Evolutionary conservation across 2,113 vertebrate genomes (phyloP).

Genomic region (Colistium nudipinnis): DNA sequence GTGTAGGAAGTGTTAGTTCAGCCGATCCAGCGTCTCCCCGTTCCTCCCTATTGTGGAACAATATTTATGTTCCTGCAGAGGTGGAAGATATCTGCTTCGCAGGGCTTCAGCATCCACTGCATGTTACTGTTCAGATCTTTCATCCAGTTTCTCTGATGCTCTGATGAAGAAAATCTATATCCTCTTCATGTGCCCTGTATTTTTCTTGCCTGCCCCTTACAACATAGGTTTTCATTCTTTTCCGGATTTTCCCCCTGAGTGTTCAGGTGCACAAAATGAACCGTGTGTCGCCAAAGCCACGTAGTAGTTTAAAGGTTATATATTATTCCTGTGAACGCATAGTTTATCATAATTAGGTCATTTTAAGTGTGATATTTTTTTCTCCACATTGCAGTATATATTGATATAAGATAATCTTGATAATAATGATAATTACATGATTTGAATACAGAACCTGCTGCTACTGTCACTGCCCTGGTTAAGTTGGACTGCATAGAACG

Average conservation of each 20-base stretch:
- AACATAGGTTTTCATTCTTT: slow-evolving; percentile 19
- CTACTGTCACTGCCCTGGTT: background rate
- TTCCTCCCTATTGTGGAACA: slow-evolving; percentile 58
- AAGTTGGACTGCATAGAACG: background rate
- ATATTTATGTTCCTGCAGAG: slow-evolving; percentile 72
- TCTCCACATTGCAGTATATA: background rate
- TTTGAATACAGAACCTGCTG: too few relatives aligned
- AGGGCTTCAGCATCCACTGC: slow-evolving; percentile 4
- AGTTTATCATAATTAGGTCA: background rate
- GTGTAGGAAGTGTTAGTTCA: slow-evolving; percentile 77
- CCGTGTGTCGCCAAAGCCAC: background rate
- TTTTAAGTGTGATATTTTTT: background rate
- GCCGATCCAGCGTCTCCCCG: slow-evolving; percentile 52
- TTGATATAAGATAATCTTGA: too few relatives aligned
- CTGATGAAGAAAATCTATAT: slow-evolving; percentile 9
- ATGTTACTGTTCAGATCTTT: background rate
- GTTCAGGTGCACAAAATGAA: background rate
- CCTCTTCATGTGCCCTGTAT: slow-evolving; percentile 29
- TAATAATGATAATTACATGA: too few relatives aligned
- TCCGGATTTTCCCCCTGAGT: background rate
- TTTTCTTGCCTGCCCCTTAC: background rate
- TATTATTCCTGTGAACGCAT: background rate
- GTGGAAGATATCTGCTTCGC: slow-evolving; percentile 51
- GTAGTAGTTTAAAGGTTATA: too few relatives aligned
- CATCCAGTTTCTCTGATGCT: slow-evolving; percentile 14